These are phyloP conservation scores for Parazoanthus swiftii DNA, from an alignment of 92 coral and sea anemone genomes.

Conservation along the genomic window DNA sequence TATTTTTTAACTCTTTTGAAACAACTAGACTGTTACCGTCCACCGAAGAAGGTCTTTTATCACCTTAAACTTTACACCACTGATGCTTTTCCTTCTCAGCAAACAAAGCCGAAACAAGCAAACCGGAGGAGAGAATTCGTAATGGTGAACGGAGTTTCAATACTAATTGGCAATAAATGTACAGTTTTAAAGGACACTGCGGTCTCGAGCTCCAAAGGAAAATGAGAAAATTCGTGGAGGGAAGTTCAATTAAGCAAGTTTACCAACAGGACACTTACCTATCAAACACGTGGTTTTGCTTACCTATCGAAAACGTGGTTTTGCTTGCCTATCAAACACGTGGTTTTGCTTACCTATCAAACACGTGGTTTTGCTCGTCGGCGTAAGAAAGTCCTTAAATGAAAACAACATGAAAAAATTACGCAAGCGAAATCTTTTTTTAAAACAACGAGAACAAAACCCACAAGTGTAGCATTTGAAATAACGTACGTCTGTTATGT, in stretches of 20 bases:
- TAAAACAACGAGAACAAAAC: no score
- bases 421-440: no score
- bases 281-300: constrained; percentile 78
- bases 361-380: constrained; percentile 73
- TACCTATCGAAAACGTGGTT: constrained; percentile 80
- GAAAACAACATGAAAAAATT: background rate
- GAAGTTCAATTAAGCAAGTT: background rate
- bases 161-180: no score
- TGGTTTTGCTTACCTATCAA: constrained; percentile 76
- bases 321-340: constrained; percentile 65
- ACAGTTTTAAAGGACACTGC: background rate
- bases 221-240: no score
- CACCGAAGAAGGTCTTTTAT: no score
- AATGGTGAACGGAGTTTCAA: no score
- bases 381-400: constrained; percentile 59
- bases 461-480: background rate
- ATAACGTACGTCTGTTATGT: constrained; percentile 68
- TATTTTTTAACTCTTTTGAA: no score
- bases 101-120: no score
- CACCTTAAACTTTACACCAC: background rate
- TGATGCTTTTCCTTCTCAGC: background rate
- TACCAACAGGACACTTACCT: constrained; percentile 38
- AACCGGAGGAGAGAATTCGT: background rate
- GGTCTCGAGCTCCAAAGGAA: background rate
- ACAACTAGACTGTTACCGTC: no score